Conservation (phyloP, 2,797 vertebrate species). For the Lycodopsis pacificus region DNA sequence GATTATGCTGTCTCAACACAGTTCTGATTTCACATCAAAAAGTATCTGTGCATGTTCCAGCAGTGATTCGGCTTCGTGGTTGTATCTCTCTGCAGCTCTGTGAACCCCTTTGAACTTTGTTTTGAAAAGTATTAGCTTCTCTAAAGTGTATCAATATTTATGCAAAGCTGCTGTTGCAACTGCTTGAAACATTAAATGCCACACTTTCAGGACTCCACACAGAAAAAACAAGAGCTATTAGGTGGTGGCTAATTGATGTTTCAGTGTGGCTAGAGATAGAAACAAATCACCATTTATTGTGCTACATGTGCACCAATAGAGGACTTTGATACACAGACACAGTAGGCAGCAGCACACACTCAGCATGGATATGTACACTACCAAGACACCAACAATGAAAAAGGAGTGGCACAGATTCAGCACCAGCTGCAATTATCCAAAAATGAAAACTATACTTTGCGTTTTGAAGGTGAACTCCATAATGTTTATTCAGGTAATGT, state of each 20-base stretch:
- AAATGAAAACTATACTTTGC: background rate
- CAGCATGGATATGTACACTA: background rate
- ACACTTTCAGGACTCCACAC: slow-evolving; percentile 14
- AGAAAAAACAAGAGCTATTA: slow-evolving; percentile 1
- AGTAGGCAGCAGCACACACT: background rate
- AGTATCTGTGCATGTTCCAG: background rate
- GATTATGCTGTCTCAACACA: background rate
- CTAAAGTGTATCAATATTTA: slow-evolving; percentile 37
- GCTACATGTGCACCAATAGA: background rate
- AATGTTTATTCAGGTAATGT: background rate
- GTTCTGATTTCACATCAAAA: background rate
- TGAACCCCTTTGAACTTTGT: slow-evolving; percentile 32
- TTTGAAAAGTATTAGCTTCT: slow-evolving; percentile 12
- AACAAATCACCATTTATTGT: background rate
- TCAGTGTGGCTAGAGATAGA: background rate
- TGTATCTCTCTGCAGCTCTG: background rate
- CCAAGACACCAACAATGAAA: background rate
- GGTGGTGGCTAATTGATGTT: slow-evolving; percentile 7
- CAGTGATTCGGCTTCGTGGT: background rate
- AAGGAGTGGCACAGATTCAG: background rate
- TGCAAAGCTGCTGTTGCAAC: slow-evolving; percentile 24
- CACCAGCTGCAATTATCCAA: background rate
- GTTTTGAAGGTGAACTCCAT: background rate
- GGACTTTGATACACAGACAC: background rate
- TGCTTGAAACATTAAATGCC: slow-evolving; percentile 25